These are phyloP conservation scores for Orthosia gothica DNA, from an alignment of 2,888 invertebrate species.

Conservation along the genomic window DNA sequence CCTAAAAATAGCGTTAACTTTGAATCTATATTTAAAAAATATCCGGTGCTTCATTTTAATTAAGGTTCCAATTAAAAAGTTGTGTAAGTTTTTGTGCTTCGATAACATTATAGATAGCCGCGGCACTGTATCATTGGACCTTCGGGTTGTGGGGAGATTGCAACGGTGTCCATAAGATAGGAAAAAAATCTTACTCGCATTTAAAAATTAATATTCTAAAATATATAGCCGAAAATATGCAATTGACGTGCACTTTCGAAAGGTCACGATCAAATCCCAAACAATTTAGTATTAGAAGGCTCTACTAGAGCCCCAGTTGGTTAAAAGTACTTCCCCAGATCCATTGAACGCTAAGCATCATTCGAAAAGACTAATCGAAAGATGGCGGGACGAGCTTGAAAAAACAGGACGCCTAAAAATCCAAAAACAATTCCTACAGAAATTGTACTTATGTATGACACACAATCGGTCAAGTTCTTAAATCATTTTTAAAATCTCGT, in stretches of 20 bases:
- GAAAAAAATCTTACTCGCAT: neutral
- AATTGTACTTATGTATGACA: too few species aligned
- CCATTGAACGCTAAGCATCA: too few species aligned
- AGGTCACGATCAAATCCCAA: too few species aligned
- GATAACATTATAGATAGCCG: slow-evolving; percentile 56
- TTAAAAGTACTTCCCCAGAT: too few species aligned
- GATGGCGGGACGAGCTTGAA: too few species aligned
- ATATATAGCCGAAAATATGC: too few species aligned
- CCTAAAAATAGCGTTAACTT: slow-evolving; percentile 7
- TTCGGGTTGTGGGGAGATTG: neutral
- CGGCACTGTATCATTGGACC: slow-evolving; percentile 35
- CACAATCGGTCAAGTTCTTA: neutral
- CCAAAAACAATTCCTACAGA: too few species aligned
- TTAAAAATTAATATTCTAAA: neutral
- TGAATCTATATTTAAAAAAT: slow-evolving; percentile 2
- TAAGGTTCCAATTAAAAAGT: slow-evolving; percentile 64
- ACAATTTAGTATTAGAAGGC: too few species aligned
- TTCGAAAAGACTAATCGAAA: too few species aligned
- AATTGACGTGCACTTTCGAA: too few species aligned
- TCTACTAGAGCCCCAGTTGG: too few species aligned
- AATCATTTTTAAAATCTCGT: neutral
- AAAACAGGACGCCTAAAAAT: too few species aligned
- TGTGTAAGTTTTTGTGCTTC: slow-evolving; percentile 54
- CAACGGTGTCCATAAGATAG: neutral
- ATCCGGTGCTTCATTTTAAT: slow-evolving; percentile 43